Conservation (phyloP, 2,797 vertebrate genomes). For the Melanotaenia parkinsoni region DNA sequence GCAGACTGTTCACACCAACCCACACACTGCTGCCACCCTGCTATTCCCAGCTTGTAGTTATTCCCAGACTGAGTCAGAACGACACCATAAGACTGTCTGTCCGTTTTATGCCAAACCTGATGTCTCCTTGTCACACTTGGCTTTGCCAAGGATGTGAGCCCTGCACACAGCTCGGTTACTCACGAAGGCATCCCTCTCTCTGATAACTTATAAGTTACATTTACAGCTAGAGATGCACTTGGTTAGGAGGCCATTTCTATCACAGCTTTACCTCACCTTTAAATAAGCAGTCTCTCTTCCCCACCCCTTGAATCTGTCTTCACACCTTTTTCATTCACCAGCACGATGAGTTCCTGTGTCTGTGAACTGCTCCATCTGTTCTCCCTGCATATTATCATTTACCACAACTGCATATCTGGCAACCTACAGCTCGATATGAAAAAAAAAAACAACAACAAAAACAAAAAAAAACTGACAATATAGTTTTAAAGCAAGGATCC, state of each 20-base stretch:
- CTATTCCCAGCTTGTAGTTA: constrained; percentile 78
- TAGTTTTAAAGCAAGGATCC: constrained; percentile 7
- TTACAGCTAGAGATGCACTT: constrained; percentile 48
- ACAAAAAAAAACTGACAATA: constrained; percentile 26
- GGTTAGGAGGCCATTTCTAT: constrained; percentile 48
- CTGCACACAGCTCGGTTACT: constrained; percentile 21
- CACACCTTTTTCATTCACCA: constrained; percentile 67
- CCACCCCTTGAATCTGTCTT: constrained; percentile 67
- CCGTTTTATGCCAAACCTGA: constrained; percentile 70
- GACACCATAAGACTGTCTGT: constrained; percentile 72
- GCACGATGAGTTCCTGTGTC: constrained; percentile 63
- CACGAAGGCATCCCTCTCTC: constrained; percentile 9
- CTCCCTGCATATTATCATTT: constrained; percentile 58
- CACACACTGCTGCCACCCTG: constrained; percentile 75
- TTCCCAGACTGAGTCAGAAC: constrained; percentile 72
- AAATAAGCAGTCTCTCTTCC: constrained; percentile 64
- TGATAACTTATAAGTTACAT: constrained; percentile 52
- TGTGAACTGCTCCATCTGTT: constrained; percentile 78
- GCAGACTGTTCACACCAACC: constrained; percentile 72
- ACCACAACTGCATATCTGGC: constrained; percentile 50
- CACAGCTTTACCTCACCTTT: constrained; percentile 52
- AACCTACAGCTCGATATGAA: constrained; percentile 47
- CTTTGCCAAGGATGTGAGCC: constrained; percentile 32
- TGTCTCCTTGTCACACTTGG: constrained; percentile 60
- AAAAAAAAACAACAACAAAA: constrained; percentile 31